Conservation (phyloP, 1,140 invertebrate species). For the Neotoxoptera formosana region DNA sequence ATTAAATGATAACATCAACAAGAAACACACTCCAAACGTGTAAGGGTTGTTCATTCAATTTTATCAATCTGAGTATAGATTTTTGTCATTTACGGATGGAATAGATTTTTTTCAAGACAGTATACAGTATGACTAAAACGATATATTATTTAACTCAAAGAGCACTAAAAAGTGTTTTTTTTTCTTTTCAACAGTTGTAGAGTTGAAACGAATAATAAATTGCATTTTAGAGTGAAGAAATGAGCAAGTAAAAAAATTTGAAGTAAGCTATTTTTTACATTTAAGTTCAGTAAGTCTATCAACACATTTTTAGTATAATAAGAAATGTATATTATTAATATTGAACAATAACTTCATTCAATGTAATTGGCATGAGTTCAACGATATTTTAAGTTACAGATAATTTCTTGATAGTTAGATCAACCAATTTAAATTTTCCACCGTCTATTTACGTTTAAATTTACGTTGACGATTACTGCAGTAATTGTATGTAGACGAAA, state of each 20-base stretch:
- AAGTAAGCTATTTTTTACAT: not conserved
- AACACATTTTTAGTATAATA: not conserved
- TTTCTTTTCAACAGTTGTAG: not conserved
- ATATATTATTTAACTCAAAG: not conserved
- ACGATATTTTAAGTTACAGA: not conserved
- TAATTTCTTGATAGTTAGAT: not conserved
- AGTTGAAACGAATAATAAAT: slow-evolving; percentile 31
- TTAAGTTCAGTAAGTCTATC: not conserved
- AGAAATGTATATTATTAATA: not conserved
- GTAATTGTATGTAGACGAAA: not conserved
- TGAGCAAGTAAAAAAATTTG: not conserved
- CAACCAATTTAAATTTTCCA: not conserved
- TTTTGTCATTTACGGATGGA: not conserved
- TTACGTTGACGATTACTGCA: not conserved
- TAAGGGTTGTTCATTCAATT: not conserved
- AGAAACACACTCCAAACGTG: not conserved
- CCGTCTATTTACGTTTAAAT: not conserved
- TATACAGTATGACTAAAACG: not conserved
- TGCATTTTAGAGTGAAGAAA: not conserved
- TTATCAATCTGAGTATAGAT: not conserved
- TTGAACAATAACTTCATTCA: not conserved
- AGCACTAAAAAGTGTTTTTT: not conserved
- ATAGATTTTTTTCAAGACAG: not conserved
- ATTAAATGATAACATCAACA: not conserved
- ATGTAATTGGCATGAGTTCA: not conserved